A percentile compares a stretch with the other conserved stretches of the same genome.
These are phyloP conservation scores for Rotaria sp. DNA, from an alignment of 2,888 invertebrate species.

Conservation along the genomic window DNA sequence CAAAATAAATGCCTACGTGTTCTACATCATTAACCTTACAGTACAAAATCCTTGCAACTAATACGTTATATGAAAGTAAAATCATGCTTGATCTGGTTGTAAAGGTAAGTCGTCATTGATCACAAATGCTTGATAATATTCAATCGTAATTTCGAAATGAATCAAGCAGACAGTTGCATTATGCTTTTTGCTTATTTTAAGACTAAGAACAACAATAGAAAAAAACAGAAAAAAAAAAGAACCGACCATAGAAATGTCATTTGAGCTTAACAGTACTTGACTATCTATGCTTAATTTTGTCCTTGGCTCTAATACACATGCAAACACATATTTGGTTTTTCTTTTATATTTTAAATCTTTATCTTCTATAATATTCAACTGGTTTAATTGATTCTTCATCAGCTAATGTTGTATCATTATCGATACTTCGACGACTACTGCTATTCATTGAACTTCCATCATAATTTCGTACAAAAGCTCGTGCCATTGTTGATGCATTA, in stretches of 20 bases:
- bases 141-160: too few species aligned
- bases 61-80: too few species aligned
- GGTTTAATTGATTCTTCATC: slow-evolving; percentile 25
- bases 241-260: neutral
- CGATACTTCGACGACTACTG: neutral
- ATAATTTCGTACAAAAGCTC: slow-evolving; percentile 21
- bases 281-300: neutral
- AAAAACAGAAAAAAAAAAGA: neutral
- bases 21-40: too few species aligned
- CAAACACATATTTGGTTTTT: neutral
- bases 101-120: too few species aligned
- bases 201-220: neutral
- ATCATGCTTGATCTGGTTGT: too few species aligned
- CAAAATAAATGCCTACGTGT: too few species aligned
- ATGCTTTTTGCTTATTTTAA: neutral
- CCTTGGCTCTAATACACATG: neutral
- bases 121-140: too few species aligned
- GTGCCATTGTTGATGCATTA: neutral
- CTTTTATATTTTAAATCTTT: neutral
- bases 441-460: neutral
- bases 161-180: neutral
- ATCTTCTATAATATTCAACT: slow-evolving; percentile 14
- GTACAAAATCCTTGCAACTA: too few species aligned
- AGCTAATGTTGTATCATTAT: slow-evolving; percentile 23
- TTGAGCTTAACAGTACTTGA: neutral